Conservation (phyloP, 2,888 invertebrate species). For the Terebella lapidaria region DNA sequence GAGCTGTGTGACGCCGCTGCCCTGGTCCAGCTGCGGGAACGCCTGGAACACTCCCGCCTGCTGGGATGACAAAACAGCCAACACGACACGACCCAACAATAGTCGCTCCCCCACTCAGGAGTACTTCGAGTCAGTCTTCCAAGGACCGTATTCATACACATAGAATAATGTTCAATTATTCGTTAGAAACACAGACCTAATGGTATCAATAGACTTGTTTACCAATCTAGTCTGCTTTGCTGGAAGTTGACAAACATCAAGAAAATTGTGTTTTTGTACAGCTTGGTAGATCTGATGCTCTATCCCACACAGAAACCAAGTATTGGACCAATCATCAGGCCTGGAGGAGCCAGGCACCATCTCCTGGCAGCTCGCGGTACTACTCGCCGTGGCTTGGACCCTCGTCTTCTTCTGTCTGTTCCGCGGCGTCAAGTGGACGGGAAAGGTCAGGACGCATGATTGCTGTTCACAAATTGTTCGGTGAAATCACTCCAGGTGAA, state of each 20-base stretch:
- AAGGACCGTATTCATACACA: no score
- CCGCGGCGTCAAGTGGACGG: slow-evolving; percentile 91
- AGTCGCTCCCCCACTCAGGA: slow-evolving; percentile 84
- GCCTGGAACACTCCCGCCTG: slow-evolving; percentile 79
- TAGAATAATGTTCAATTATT: no score
- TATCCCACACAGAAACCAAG: not conserved
- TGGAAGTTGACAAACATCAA: no score
- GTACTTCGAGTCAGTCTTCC: slow-evolving; percentile 80
- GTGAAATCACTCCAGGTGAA: not conserved
- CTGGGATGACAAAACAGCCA: slow-evolving; percentile 60
- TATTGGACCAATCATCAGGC: slow-evolving; percentile 55
- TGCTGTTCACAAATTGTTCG: not conserved
- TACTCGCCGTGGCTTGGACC: slow-evolving; percentile 86
- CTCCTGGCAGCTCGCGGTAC: slow-evolving; percentile 84
- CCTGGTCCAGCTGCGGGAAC: slow-evolving; percentile 84
- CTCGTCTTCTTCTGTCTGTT: slow-evolving; percentile 92
- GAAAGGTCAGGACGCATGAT: slow-evolving; percentile 54
- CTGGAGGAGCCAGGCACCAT: slow-evolving; percentile 76
- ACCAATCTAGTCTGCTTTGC: no score
- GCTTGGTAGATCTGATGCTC: no score
- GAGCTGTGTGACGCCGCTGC: slow-evolving; percentile 73
- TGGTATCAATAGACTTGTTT: no score
- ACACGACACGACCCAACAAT: slow-evolving; percentile 60
- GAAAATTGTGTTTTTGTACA: no score
- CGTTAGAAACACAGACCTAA: no score